Base-by-base conservation (phyloP, 2,113 vertebrate genomes). In the Polypterus bichir region DNA sequence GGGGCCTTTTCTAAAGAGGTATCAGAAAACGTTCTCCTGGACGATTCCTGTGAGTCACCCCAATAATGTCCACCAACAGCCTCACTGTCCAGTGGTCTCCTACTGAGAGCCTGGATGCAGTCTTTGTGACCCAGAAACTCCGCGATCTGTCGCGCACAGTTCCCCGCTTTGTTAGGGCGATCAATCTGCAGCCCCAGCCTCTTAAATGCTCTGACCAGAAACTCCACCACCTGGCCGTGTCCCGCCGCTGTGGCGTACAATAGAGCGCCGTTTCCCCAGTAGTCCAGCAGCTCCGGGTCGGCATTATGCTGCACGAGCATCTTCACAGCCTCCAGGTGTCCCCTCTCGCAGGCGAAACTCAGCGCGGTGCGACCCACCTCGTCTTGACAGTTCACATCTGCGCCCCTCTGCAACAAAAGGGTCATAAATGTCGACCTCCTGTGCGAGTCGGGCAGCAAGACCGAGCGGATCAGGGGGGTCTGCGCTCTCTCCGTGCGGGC, bases 131-230 rank as follows among this genome's bases (percentile, higher is more conserved):
- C 78, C 3, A 87, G 78, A 47, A 77, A 80, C 64, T 69, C 78
- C 0, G 81, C 84, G 54, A 86, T 77, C n/a, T 73, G 73, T 0
- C 75, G 48, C 0, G 83, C 83, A 0, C 79, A 86, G 72, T 87
- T 83, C 0, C 83, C 81, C 44, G 76, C 84, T 66, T 76, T 73
- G 57, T 88, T 86, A n/a, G 66, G 76, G 9, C 80, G 57, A 67
- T 86, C 73, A 46, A 85, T 70, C 64, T 80, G 73, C 5, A 88
- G 77, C 27, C 85, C 78, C 46, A 87, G 66, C 49, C 81, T 70
- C 65, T 84, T 87, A 61, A 87, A 86, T 5, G 82, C 82, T 9
- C 80, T 66, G 63, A 82, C 79, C 52, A 86, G 62, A 52, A 86
- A 86, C 63, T 74, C 79, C 0, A 86, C 69, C 3, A 86, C 74